phyloP scores from a whole-genome alignment of 2,888 invertebrate species.

The Coelogynopora nodosa region DNA sequence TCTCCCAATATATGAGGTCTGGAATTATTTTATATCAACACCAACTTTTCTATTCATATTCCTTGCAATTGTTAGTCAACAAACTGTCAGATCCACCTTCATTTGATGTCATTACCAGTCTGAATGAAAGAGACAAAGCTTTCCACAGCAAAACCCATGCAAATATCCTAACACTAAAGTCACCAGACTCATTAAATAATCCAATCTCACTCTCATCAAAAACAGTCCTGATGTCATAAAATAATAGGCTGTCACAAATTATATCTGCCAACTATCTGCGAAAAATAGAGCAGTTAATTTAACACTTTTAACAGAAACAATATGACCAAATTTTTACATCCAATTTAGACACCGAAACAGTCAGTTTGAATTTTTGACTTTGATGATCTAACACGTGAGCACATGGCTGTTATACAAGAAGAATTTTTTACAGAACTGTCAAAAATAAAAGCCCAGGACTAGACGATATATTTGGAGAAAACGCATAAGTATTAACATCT shows the following conservation, averaged over 20 bases:
- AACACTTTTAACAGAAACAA: background rate
- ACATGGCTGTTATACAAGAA: background rate
- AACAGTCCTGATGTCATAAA: background rate
- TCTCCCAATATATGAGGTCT: no score
- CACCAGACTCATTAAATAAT: no score
- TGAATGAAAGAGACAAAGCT: no score
- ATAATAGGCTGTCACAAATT: background rate
- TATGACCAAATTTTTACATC: background rate
- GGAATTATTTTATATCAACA: no score
- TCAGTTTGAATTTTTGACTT: background rate
- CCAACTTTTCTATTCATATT: no score
- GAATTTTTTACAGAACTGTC: background rate
- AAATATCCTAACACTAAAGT: no score
- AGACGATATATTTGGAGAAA: background rate
- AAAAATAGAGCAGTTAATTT: background rate
- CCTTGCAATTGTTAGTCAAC: no score
- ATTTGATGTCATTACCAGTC: no score
- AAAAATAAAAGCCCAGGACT: background rate
- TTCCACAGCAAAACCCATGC: no score
- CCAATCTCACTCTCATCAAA: no score
- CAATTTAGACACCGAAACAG: background rate
- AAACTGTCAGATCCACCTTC: no score
- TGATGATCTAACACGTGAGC: background rate
- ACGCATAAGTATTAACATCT: background rate
- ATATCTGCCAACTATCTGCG: background rate